phyloP scores from a whole-genome alignment of 1,140 invertebrate genomes.

The Drosophila sproati region DNA sequence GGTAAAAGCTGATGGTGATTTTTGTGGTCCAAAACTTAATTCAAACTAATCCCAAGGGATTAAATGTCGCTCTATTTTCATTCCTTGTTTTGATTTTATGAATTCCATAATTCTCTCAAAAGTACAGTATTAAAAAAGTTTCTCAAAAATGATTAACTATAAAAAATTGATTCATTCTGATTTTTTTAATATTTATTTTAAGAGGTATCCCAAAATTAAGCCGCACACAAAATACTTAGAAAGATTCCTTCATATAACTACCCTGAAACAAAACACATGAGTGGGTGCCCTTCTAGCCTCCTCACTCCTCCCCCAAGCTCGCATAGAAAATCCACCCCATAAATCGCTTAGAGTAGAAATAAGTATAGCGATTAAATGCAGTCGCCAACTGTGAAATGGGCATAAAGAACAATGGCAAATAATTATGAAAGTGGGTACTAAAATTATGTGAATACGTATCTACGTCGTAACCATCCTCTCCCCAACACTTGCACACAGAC shows the following conservation, averaged over 20 bases:
- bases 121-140: too few species aligned
- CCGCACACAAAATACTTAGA: too few species aligned
- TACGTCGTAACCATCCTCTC: neutral
- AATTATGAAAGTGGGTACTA: constrained; percentile 52
- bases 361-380: constrained; percentile 48
- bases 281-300: neutral
- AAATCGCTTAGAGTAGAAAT: constrained; percentile 32
- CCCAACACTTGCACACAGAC: neutral
- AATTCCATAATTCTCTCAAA: too few species aligned
- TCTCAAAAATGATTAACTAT: too few species aligned
- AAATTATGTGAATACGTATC: constrained; percentile 39
- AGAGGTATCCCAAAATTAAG: too few species aligned
- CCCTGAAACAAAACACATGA: constrained; percentile 9
- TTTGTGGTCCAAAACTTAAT: too few species aligned
- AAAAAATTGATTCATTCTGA: too few species aligned
- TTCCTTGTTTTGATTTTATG: too few species aligned
- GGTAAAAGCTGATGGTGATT: too few species aligned
- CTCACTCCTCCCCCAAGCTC: neutral
- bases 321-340: constrained; percentile 19
- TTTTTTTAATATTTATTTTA: too few species aligned
- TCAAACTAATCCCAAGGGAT: too few species aligned
- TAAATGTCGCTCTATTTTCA: too few species aligned
- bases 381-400: constrained; percentile 22
- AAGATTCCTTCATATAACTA: neutral
- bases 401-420: constrained; percentile 45